phyloP scores from a whole-genome alignment of 1,140 invertebrate species.

The Belonocnema kinseyi region DNA sequence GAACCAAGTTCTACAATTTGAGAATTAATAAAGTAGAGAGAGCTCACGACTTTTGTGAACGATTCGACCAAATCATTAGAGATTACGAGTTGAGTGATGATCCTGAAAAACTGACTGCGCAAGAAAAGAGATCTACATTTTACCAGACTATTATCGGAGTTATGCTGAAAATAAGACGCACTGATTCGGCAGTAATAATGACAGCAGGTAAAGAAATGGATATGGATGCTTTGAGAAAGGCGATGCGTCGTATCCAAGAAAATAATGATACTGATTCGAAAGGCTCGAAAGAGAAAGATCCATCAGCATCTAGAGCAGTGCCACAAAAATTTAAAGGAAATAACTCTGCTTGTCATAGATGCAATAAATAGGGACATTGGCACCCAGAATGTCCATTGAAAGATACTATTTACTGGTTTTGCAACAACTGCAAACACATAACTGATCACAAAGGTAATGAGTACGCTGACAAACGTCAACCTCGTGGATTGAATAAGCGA shows the following conservation, averaged over 20 bases:
- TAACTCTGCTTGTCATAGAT: slow-evolving; percentile 42
- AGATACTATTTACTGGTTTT: slow-evolving; percentile 40
- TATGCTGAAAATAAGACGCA: slow-evolving; percentile 43
- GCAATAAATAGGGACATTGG: slow-evolving; percentile 43
- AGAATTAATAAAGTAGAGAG: slow-evolving; percentile 43
- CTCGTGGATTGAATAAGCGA: slow-evolving; percentile 37
- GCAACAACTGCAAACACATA: slow-evolving; percentile 42
- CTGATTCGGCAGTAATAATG: slow-evolving; percentile 37
- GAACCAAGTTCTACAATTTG: slow-evolving; percentile 47
- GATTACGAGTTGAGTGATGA: slow-evolving; percentile 38
- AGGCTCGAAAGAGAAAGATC: slow-evolving; percentile 33
- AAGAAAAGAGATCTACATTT: slow-evolving; percentile 52
- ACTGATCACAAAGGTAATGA: slow-evolving; percentile 45
- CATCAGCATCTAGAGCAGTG: slow-evolving; percentile 36
- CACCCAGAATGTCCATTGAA: slow-evolving; percentile 39
- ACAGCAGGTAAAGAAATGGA: slow-evolving; percentile 37
- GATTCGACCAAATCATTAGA: slow-evolving; percentile 47
- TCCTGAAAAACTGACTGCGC: slow-evolving; percentile 42
- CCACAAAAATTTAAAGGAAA: slow-evolving; percentile 4
- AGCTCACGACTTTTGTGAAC: slow-evolving; percentile 43
- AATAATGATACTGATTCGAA: slow-evolving; percentile 33
- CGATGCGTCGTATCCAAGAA: slow-evolving; percentile 38
- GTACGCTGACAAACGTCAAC: slow-evolving; percentile 13
- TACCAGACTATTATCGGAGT: slow-evolving; percentile 45
- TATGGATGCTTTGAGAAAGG: slow-evolving; percentile 40